Evolutionary conservation across 1,140 invertebrate genomes (phyloP).

Genomic region (Ericerus pela): DNA sequence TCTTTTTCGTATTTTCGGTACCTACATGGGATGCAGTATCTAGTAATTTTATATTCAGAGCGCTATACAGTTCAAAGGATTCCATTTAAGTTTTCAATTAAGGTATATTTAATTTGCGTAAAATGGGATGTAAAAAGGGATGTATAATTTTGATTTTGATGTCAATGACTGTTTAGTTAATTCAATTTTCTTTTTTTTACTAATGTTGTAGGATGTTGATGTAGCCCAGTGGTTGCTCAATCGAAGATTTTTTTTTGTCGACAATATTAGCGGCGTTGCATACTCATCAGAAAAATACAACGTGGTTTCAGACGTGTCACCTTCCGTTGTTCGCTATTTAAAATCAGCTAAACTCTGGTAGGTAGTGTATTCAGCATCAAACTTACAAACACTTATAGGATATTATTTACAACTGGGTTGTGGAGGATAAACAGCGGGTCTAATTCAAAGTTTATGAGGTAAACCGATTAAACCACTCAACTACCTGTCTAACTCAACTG

Average conservation of each 20-base stretch:
- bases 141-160: no score
- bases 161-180: no score
- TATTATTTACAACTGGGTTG: not conserved
- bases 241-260: constrained; percentile 50
- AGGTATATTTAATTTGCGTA: no score
- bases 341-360: constrained; percentile 28
- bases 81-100: no score
- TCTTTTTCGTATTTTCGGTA: no score
- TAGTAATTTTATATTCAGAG: no score
- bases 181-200: no score
- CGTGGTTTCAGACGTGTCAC: constrained; percentile 17
- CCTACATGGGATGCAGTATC: no score
- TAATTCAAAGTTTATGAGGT: not conserved
- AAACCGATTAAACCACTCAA: no score
- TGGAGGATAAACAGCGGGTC: not conserved
- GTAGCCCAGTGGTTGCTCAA: constrained; percentile 43
- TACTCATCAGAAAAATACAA: constrained; percentile 10
- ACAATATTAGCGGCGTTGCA: constrained; percentile 36
- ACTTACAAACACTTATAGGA: not conserved
- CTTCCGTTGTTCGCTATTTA: constrained; percentile 31
- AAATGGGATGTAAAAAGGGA: no score
- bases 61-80: no score
- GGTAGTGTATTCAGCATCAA: not conserved
- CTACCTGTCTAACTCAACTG: no score
- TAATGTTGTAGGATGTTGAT: constrained; percentile 32